Base-by-base conservation (phyloP, 2,888 invertebrate genomes). In the Aproaerema taeniolella region DNA sequence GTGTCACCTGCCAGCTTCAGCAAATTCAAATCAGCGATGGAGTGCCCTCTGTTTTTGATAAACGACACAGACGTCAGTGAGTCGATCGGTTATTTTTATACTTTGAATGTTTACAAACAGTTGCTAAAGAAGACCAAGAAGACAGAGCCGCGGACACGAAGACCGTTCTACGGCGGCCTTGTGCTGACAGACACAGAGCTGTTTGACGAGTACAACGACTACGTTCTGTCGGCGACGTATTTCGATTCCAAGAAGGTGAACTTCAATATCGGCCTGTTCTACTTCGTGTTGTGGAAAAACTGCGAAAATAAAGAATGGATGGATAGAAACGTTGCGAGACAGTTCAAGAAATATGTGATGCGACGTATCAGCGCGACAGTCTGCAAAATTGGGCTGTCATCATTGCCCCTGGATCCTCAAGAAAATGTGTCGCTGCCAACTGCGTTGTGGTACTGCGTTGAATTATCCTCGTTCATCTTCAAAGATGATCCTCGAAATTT, bases 191-290 rank as follows among this genome's bases (percentile, higher is more conserved):
- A 61, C 26, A 55, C 53, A 0, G 49, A 58, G 17, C 45, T 61
- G 10, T 71, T 67, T 37, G 69, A 71, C 32, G 55, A 49, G 45
- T 71, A 71, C 42, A 71, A 71, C 29, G 70, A 71, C 31, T 71
- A 61, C 41, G 50, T 71, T 49, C 35, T 71, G 36, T 55, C 71
- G 0, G 60, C 58, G 5, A 71, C 67, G 2, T 71, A 71, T 42
- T 71, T 71, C 35, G 35, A 61, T 46, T 49, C 5, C 25, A 67
- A 62, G 38, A 67, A 63, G 41, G 34, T 67, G 0, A 47, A 62
- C 10, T 70, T 52, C 45, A 69, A 70, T 43, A 32, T 58, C 24
- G 65, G 66, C 0, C 43, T 69, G 37, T 67, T 67, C 40, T 69
- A 70, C 42, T 70, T 36, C 15, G 58, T 66, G 17, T 25, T 69